Evolutionary conservation across 2,113 vertebrate species (phyloP).

Genomic region (Corydoras sp.): DNA sequence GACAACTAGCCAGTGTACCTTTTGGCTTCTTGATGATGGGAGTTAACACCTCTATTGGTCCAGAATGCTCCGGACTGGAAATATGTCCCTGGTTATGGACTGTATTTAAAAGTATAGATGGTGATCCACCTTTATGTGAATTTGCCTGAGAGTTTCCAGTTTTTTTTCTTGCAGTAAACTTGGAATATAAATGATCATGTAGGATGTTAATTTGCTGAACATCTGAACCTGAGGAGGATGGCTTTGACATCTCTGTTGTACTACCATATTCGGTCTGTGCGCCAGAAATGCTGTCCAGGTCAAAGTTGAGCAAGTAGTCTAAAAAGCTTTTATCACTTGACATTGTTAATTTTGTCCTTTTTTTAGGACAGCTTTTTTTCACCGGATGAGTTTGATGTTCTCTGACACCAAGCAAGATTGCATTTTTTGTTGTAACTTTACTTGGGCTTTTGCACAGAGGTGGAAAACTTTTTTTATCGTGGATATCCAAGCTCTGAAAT

Average conservation of each 20-base stretch:
- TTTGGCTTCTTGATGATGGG: not conserved
- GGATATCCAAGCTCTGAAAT: constrained; percentile 30
- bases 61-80: constrained; percentile 7
- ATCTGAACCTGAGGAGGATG: not conserved
- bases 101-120: constrained; percentile 24
- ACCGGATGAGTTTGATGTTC: not conserved
- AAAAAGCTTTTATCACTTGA: constrained; percentile 25
- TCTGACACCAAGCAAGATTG: not conserved
- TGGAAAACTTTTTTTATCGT: not conserved
- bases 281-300: not conserved
- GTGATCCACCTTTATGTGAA: constrained; percentile 6
- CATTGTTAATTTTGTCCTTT: not conserved
- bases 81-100: constrained; percentile 19
- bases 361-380: constrained; percentile 15
- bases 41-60: not conserved
- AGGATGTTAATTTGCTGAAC: constrained; percentile 1
- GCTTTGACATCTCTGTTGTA: not conserved
- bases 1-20: not conserved
- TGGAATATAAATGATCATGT: not conserved
- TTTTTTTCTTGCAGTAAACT: constrained; percentile 2
- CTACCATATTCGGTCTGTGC: not conserved
- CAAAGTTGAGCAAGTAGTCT: constrained; percentile 43
- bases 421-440: constrained; percentile 15
- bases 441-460: not conserved
- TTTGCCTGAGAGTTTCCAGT: not conserved